Percentiles rank a stretch among this genome's conserved stretches.
phyloP scores from a whole-genome alignment of 2,797 vertebrate genomes.

The Peromyscus aztecus region DNA sequence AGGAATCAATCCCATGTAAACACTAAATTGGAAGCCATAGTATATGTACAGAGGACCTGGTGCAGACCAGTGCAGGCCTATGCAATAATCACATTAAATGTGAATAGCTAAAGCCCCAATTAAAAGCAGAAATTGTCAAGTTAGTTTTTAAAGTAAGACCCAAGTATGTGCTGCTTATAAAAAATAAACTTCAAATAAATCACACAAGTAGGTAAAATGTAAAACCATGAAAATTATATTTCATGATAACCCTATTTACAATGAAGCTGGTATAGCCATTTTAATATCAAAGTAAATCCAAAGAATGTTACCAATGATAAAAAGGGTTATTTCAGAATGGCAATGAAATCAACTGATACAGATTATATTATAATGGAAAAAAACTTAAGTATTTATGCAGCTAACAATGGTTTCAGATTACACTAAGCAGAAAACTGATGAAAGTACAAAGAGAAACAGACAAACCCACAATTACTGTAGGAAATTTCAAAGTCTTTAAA shows the following conservation, averaged over 20 bases:
- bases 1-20: background rate
- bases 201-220: background rate
- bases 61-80: too few species aligned
- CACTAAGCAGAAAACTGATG: constrained; percentile 18
- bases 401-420: constrained; percentile 44
- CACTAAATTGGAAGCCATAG: background rate
- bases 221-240: constrained; percentile 19
- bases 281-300: constrained; percentile 44
- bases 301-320: background rate
- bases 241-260: background rate
- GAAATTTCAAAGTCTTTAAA: constrained; percentile 65
- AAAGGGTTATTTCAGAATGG: background rate
- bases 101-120: background rate
- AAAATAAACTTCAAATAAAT: constrained; percentile 51
- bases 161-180: background rate
- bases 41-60: background rate
- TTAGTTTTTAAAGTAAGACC: background rate
- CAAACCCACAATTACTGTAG: constrained; percentile 18
- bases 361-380: background rate
- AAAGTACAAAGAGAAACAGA: constrained; percentile 3
- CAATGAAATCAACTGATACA: background rate
- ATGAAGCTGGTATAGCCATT: background rate
- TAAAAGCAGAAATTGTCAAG: constrained; percentile 37
- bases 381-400: background rate
- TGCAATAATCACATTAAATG: constrained; percentile 15